Percentiles rank a stretch among this genome's conserved stretches.
These are phyloP conservation scores for Octodon degus DNA, from an alignment of 2,113 vertebrate genomes.

Conservation along the genomic window DNA sequence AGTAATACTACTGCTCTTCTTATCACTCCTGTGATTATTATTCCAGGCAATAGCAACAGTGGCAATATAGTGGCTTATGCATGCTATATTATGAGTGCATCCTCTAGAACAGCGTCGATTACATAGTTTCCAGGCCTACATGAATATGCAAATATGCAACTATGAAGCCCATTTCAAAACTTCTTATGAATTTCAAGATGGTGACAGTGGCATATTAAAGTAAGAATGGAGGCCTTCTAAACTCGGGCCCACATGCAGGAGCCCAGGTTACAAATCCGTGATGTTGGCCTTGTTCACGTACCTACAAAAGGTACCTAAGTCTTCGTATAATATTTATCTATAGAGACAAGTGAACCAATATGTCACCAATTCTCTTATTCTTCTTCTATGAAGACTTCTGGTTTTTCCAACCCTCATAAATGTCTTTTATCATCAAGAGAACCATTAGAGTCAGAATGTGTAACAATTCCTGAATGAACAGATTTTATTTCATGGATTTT, in stretches of 20 bases:
- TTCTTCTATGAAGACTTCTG: slow-evolving; percentile 22
- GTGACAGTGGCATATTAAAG: not conserved
- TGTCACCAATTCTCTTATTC: not conserved
- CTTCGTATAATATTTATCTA: not conserved
- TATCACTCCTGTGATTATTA: not conserved
- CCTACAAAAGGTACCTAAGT: not conserved
- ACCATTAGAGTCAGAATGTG: not conserved
- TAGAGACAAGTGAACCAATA: not conserved
- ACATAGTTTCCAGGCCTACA: not conserved
- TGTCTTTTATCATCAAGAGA: not conserved
- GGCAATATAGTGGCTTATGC: not conserved
- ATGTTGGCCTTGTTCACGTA: not conserved
- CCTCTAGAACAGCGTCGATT: not conserved
- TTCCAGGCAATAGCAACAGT: not conserved
- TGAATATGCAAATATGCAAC: not conserved
- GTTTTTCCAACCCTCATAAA: slow-evolving; percentile 5
- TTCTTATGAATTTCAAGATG: not conserved
- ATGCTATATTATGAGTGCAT: not conserved
- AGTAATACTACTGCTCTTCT: not conserved
- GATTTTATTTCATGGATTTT: slow-evolving; percentile 11
- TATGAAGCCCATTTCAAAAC: not conserved
- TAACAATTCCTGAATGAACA: not conserved
- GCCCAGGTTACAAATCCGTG: not conserved
- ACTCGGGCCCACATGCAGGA: no score
- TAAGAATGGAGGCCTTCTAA: not conserved